Evolutionary conservation across 2,797 vertebrate species (phyloP).

Genomic region (Clarias pachynema): DNA sequence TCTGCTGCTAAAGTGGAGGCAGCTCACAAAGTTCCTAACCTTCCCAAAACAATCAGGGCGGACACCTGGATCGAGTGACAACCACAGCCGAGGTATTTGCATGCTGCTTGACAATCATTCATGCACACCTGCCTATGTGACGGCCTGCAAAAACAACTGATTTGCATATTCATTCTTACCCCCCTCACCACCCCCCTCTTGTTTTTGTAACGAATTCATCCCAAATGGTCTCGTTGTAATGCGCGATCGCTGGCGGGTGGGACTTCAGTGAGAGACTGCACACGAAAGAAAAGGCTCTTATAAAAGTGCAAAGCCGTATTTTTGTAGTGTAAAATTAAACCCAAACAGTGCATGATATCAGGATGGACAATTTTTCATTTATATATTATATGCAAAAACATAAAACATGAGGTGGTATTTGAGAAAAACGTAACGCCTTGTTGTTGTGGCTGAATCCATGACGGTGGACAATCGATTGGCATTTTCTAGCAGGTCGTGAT

Average conservation of each 20-base stretch:
- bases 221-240: conserved; percentile 20
- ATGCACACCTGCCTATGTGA: conserved; percentile 52
- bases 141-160: conserved; percentile 44
- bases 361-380: neutral
- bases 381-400: neutral
- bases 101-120: conserved; percentile 50
- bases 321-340: neutral
- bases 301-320: too few relatives aligned
- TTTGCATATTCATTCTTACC: conserved; percentile 34
- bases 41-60: conserved; percentile 28
- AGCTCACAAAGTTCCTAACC: conserved; percentile 32
- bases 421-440: neutral
- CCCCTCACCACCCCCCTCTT: neutral
- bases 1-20: conserved; percentile 14
- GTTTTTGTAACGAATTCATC: conserved; percentile 19
- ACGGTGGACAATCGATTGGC: neutral
- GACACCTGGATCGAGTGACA: conserved; percentile 22
- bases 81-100: conserved; percentile 41
- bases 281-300: neutral
- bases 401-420: neutral
- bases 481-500: neutral
- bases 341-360: too few relatives aligned
- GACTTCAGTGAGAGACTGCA: neutral
- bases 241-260: conserved; percentile 15
- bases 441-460: neutral